Percentiles rank a stretch among this genome's conserved stretches.
Conservation (phyloP, 2,797 vertebrate genomes). For the Odontamblyopus rebecca region DNA sequence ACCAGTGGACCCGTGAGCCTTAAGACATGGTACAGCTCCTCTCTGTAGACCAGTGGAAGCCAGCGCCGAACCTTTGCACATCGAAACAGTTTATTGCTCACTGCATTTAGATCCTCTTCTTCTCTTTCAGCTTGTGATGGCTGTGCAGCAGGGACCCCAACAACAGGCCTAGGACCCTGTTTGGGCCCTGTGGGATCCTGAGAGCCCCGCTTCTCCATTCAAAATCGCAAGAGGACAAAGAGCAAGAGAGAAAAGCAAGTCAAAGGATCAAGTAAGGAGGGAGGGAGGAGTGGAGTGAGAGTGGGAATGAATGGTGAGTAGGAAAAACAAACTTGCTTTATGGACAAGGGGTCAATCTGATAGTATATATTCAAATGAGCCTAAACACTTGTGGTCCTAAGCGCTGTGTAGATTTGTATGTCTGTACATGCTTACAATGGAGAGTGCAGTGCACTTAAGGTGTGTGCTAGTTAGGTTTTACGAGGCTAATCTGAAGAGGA, state of each 20-base stretch:
- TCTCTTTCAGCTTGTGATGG: conserved; percentile 26
- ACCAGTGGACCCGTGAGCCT: conserved; percentile 77
- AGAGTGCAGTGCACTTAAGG: background rate
- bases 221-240: conserved; percentile 32
- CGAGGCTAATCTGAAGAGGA: conserved; percentile 73
- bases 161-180: conserved; percentile 46
- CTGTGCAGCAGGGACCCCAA: conserved; percentile 50
- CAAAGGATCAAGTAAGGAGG: conserved; percentile 24
- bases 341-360: conserved; percentile 20
- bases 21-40: conserved; percentile 76
- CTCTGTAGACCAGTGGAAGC: conserved; percentile 75
- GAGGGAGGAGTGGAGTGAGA: conserved; percentile 21
- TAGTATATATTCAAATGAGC: conserved; percentile 5
- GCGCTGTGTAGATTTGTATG: conserved; percentile 9
- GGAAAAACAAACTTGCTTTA: conserved; percentile 14
- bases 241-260: conserved; percentile 31
- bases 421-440: background rate
- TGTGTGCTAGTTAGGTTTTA: conserved; percentile 11
- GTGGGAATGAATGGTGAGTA: conserved; percentile 15
- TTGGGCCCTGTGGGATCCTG: conserved; percentile 48
- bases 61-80: conserved; percentile 63
- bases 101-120: background rate
- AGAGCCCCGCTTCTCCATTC: conserved; percentile 73
- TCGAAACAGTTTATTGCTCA: conserved; percentile 65
- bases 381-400: conserved; percentile 1